phyloP scores from a whole-genome alignment of 2,113 vertebrate species.

The Engystomops pustulosus region DNA sequence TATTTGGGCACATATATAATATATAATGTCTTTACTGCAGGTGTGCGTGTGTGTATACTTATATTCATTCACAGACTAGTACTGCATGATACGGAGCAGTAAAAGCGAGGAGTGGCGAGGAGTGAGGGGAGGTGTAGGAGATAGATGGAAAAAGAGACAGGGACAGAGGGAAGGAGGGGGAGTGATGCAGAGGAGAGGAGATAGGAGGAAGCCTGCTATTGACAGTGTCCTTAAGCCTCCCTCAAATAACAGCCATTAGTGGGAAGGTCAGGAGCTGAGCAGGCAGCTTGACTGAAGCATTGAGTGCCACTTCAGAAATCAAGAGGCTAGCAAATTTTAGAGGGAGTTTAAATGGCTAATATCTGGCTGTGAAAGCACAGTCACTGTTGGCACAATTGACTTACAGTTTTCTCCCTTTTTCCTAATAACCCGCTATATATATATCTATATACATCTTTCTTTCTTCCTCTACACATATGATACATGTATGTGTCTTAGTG shows the following conservation, averaged over 20 bases:
- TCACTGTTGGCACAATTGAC: constrained; percentile 79
- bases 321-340: constrained; percentile 93
- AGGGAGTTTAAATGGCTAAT: constrained; percentile 81
- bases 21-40: constrained; percentile 41
- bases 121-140: constrained; percentile 68
- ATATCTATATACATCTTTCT: constrained; percentile 23
- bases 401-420: constrained; percentile 52
- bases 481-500: background rate
- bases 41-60: background rate
- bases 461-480: constrained; percentile 28
- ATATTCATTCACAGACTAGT: constrained; percentile 29
- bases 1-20: constrained; percentile 58
- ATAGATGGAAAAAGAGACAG: constrained; percentile 64
- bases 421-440: background rate
- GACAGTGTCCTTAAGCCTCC: constrained; percentile 91
- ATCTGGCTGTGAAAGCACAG: constrained; percentile 81
- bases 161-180: constrained; percentile 66
- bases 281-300: constrained; percentile 91
- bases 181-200: constrained; percentile 73
- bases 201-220: constrained; percentile 83
- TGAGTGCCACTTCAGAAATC: constrained; percentile 95
- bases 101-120: constrained; percentile 51
- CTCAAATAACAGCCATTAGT: constrained; percentile 98
- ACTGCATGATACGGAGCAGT: constrained; percentile 29
- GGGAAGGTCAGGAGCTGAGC: constrained; percentile 92